A percentile compares a stretch with the other conserved stretches of the same genome.
Conservation (phyloP, 2,888 invertebrate species). For the Aphodius granarius region DNA sequence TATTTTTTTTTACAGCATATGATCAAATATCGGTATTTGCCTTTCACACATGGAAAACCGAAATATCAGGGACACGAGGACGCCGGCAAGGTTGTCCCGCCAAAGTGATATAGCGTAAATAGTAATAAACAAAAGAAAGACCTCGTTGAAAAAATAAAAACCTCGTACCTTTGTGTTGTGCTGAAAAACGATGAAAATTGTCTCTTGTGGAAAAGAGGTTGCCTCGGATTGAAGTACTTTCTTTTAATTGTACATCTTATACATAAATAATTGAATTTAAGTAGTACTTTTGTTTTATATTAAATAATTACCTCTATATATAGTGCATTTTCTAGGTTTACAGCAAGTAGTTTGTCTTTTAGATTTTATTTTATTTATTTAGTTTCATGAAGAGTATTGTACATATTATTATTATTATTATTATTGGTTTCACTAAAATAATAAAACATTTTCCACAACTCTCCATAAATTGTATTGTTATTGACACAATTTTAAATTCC, state of each 20-base stretch:
- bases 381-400: slow-evolving; percentile 3
- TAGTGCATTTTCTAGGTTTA: background rate
- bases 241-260: slow-evolving; percentile 1
- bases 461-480: background rate
- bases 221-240: slow-evolving; percentile 8
- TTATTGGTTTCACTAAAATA: background rate
- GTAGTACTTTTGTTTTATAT: background rate
- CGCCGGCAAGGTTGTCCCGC: slow-evolving; percentile 44
- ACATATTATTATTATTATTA: slow-evolving; percentile 7
- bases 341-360: background rate
- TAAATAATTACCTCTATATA: background rate
- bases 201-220: background rate
- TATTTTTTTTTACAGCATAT: slow-evolving; percentile 81
- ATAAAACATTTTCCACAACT: background rate
- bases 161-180: slow-evolving; percentile 20
- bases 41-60: slow-evolving; percentile 98
- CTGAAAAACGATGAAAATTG: background rate
- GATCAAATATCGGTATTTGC: slow-evolving; percentile 98
- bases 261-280: background rate
- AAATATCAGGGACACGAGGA: slow-evolving; percentile 77
- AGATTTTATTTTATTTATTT: slow-evolving; percentile 1
- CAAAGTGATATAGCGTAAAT: slow-evolving; percentile 51
- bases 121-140: background rate
- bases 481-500: background rate
- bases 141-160: slow-evolving; percentile 15